A percentile compares a stretch with the other conserved stretches of the same genome.
phyloP scores from a whole-genome alignment of 2,888 invertebrate genomes.

The Cephonodes hylas region DNA sequence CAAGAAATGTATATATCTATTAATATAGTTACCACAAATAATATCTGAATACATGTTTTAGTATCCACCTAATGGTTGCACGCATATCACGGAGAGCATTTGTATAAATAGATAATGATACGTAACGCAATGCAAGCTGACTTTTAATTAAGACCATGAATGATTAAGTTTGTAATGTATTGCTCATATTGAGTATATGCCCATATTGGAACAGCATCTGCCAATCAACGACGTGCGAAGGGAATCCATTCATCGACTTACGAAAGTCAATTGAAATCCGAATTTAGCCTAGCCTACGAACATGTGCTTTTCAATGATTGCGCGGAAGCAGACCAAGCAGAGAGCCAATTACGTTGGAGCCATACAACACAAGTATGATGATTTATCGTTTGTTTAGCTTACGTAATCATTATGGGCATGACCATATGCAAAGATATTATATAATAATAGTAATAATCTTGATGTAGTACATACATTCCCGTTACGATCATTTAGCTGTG shows the following conservation, averaged over 20 bases:
- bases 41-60: too few species aligned
- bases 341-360: not conserved
- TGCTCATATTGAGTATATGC: not conserved
- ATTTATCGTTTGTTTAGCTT: not conserved
- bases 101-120: not conserved
- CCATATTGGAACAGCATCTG: not conserved
- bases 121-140: not conserved
- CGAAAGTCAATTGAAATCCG: conserved; percentile 69
- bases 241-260: conserved; percentile 63
- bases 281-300: conserved; percentile 65
- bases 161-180: not conserved
- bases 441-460: not conserved
- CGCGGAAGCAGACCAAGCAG: conserved; percentile 1
- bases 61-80: not conserved
- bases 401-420: not conserved
- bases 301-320: conserved; percentile 21
- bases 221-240: conserved; percentile 36
- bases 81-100: not conserved
- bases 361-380: not conserved
- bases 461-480: not conserved
- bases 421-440: not conserved
- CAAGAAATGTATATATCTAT: too few species aligned
- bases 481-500: not conserved
- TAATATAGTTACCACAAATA: too few species aligned
- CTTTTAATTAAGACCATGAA: not conserved